Evolutionary conservation across 2,113 vertebrate species (phyloP), one percentile per base, ranked within the genome.

Genomic region (Todiramphus chloris): DNA sequence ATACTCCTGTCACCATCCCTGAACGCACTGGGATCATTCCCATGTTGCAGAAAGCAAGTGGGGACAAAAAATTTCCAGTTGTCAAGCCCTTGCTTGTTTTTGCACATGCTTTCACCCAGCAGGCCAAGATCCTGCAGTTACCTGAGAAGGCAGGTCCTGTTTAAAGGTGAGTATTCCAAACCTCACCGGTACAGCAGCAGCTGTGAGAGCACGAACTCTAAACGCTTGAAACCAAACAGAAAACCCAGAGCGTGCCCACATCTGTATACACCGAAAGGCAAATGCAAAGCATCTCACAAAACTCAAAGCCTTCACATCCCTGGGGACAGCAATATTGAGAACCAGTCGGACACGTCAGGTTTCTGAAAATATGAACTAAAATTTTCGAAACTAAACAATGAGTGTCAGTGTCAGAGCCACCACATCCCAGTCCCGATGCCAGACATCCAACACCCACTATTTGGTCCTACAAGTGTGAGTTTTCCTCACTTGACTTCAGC

Each of bases 21-120:
- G 0, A 11, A 28, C 1, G 2, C 39, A 2, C 2, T 1, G 50
- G 88, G 81, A 79, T 83, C 48, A 2, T n/a, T 77, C 85, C 75
- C 5, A 5, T 9, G 87, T 11, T 19, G 64, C 39, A 60, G 73
- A 51, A 73, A 59, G 35, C 64, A 75, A 87, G 48, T 3, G 5
- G 23, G 80, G 83, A 92, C 94, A 92, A 87, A 92, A 90, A 83
- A 59, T 87, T 84, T 70, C 80, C 83, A 83, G 79, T 37, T 89
- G 64, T 46, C 79, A 92, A 15, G 39, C 46, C 59, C 39, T 48
- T 5, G 0, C 59, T 25, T 44, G 46, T 18, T 79, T 83, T 67
- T 64, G 46, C 17, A 37, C 28, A 39, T 0, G 1, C 37, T 72
- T 41, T 41, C 66, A 68, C 53, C 80, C 68, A 30, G 3, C 46